These are phyloP conservation scores for Sparus aurata DNA, from an alignment of 2,797 vertebrate genomes.

Conservation along the genomic window DNA sequence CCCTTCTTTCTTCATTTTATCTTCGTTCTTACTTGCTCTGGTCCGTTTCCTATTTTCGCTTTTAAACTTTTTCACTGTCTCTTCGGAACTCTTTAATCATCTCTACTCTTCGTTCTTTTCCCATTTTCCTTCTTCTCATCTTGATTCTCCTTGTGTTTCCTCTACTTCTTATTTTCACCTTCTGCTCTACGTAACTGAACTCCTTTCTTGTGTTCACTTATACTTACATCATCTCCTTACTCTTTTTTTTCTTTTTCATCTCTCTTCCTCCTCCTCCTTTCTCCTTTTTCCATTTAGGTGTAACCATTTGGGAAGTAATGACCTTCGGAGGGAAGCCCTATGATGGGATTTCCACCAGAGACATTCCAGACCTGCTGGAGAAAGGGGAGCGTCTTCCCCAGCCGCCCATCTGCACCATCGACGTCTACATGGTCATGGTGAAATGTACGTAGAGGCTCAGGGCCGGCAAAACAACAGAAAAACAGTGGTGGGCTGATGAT, in stretches of 20 bases:
- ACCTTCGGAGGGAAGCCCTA: conserved; percentile 99
- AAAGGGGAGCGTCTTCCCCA: conserved; percentile 98
- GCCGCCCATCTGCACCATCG: conserved; percentile 97
- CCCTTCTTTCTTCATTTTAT: neutral
- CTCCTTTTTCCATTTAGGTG: conserved; percentile 83
- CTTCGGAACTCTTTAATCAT: neutral
- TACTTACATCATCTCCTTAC: neutral
- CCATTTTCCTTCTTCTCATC: conserved; percentile 13
- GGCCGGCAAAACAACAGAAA: neutral
- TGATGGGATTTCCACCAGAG: conserved; percentile 96
- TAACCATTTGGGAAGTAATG: conserved; percentile 99
- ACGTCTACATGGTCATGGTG: conserved; percentile 99
- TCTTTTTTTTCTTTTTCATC: neutral
- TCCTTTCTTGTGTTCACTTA: neutral
- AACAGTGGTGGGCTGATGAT: neutral
- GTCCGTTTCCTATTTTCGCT: conserved; percentile 4
- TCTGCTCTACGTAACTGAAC: neutral
- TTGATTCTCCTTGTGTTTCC: conserved; percentile 3
- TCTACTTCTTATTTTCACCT: neutral
- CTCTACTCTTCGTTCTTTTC: conserved; percentile 20
- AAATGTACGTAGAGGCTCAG: conserved; percentile 89
- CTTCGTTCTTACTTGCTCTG: conserved; percentile 1
- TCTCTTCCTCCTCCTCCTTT: neutral
- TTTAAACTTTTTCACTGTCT: conserved; percentile 3
- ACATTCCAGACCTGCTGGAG: conserved; percentile 97